Percentiles rank a stretch among this genome's conserved stretches.
phyloP scores from a whole-genome alignment of 2,113 vertebrate genomes.

The Aptenodytes patagonicus region DNA sequence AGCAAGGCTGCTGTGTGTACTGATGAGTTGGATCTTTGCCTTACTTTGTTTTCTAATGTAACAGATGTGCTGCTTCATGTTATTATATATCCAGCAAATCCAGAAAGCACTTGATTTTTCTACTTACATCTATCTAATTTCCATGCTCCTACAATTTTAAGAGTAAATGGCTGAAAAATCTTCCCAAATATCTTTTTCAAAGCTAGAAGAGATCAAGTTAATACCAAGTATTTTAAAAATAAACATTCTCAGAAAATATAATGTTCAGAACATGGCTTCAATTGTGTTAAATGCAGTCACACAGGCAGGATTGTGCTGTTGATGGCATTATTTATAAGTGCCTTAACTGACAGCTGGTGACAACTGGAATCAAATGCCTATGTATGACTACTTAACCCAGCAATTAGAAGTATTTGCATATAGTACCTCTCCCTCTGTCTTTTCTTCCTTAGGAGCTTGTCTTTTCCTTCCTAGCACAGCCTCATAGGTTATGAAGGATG shows the following conservation, averaged over 20 bases:
- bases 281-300: not conserved
- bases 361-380: not conserved
- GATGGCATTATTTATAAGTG: not conserved
- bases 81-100: not conserved
- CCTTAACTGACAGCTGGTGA: not conserved
- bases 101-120: not conserved
- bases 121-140: not conserved
- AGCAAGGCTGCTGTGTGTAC: not conserved
- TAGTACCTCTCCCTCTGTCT: not conserved
- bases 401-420: not conserved
- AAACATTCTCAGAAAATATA: not conserved
- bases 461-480: not conserved
- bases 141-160: not conserved
- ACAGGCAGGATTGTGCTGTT: not conserved
- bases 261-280: not conserved
- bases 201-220: not conserved
- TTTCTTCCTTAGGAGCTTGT: not conserved
- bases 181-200: not conserved
- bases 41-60: not conserved
- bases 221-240: not conserved
- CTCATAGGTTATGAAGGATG: not conserved
- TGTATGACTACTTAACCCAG: not conserved
- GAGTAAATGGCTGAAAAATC: not conserved
- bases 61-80: not conserved
- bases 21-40: not conserved